Evolutionary conservation across 2,113 vertebrate species (phyloP), one percentile per base, ranked within the genome.

Genomic region (Bubo blakistoni): DNA sequence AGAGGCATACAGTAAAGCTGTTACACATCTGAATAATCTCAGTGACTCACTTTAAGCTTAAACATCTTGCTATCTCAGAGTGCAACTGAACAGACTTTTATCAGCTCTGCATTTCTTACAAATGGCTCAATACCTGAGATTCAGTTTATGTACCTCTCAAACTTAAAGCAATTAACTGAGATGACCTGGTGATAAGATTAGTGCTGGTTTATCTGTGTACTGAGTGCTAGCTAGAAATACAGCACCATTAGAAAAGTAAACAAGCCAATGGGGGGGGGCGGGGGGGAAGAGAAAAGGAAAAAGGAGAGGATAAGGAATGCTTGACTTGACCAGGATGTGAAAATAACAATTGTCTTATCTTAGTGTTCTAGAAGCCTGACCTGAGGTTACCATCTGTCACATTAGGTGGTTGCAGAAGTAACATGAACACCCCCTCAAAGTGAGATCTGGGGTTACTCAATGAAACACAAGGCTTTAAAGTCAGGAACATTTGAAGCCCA

Each of bases 81-180:
- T 9, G 7, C 58, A 92, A 70, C 49, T 72, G 14, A 58, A 42
- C 30, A 91, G 46, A 15, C 9, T 80, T 82, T 54, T 66, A 51
- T 80, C 86, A 90, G 91, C 42, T 89, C 70, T 77, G 32, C 34
- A 44, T 72, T 85, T 82, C 71, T 42, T 62, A 85, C 55, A 87
- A 90, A 66, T n/a, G 46, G 49, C 61, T 85, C 66, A 70, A 32
- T 76, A 95, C 26, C 49, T 69, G 66, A 74, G 6, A 55, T 66
- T 81, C 66, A 91, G 73, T 80, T 90, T 82, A 62, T 16, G 25
- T 8, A 79, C 91, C 46, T 32, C 29, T 44, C 61, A 70, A 83
- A 38, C 42, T 80, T 65, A 77, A 72, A 85, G 91, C 70, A 94
- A 91, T 95, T 94, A 95, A 95, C 46, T 58, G 58, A 92, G 86